phyloP scores from a whole-genome alignment of 2,888 invertebrate genomes.

The Drosophila cracens region DNA sequence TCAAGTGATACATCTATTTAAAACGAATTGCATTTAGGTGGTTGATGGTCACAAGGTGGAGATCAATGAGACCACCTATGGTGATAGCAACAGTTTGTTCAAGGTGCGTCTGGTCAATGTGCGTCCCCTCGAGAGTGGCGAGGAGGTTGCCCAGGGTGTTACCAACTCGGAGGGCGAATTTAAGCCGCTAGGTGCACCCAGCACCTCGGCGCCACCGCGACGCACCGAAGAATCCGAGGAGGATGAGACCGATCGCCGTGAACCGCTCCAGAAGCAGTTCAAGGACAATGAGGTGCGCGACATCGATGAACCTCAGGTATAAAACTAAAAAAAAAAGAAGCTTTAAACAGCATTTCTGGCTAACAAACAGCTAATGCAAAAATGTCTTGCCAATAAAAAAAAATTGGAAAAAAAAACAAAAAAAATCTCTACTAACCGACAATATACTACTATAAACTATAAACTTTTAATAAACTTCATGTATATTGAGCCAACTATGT shows the following conservation, averaged over 20 bases:
- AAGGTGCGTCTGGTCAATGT: conserved; percentile 86
- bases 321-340: conserved; percentile 49
- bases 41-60: conserved; percentile 87
- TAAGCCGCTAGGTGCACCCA: conserved; percentile 41
- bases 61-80: conserved; percentile 87
- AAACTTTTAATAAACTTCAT: conserved; percentile 41
- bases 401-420: not conserved
- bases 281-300: conserved; percentile 82
- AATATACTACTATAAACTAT: conserved; percentile 45
- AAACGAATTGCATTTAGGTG: conserved; percentile 79
- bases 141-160: conserved; percentile 72
- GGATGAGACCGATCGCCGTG: conserved; percentile 70
- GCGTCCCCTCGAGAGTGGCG: conserved; percentile 85
- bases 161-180: conserved; percentile 37
- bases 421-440: conserved; percentile 62
- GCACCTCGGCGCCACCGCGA: conserved; percentile 52
- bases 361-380: conserved; percentile 56
- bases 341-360: conserved; percentile 32
- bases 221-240: conserved; percentile 65
- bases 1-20: not conserved
- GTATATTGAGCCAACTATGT: conserved; percentile 52
- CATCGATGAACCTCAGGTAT: conserved; percentile 84
- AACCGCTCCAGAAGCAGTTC: conserved; percentile 72
- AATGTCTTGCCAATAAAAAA: conserved; percentile 47
- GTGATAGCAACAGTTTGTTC: conserved; percentile 83